Base-by-base conservation (phyloP, 2,797 vertebrate species). In the Protosalanx chinensis region DNA sequence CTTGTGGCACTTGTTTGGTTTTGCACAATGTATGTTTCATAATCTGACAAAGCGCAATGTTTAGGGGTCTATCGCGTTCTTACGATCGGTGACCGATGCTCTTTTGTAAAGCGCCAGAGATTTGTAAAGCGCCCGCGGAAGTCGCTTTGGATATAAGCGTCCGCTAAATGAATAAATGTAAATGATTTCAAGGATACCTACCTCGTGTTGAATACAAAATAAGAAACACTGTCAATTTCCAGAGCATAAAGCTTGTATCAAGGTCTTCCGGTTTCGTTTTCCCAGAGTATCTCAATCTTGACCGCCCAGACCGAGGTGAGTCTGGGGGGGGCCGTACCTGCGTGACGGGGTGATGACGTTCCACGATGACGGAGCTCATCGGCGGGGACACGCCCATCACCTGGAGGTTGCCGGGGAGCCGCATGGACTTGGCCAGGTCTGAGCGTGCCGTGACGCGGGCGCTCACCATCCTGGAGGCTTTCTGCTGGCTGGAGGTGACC, bases 321-420 rank as follows among this genome's bases (percentile, higher is more conserved):
- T 46, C 41, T 8, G 3, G 7, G 12, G 2, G 12, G 41, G 41
- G 3, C 41, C 6, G 41, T 88, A 98, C 97, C 94, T 97, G 93
- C 78, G 94, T 95, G 68, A 96, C 88, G 4, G 97, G 96, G 82
- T 96, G 95, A 83, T 99, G 96, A 68, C 95, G 96, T 87, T 99
- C 97, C 62, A 99, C 92, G 58, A 96, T 78, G 29, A 98, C 90
- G 5, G 96, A 96, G 86, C 93, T 95, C 94, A 97, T 93, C 63
- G 95, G 94, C 27, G 97, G 96, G 77, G 89, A 85, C 81, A 97
- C 93, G 30, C 94, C 94, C 93, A 94, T 94, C 77, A 95, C 92
- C 16, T 93, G 89, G 67, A 97, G 85, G 79, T 85, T 91, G 72
- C 91, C 82, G 60, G 93, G 93, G 46, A 82, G 64, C 3, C 93